A percentile compares a stretch with the other conserved stretches of the same genome.
Evolutionary conservation across 2,797 vertebrate genomes (phyloP).

Genomic region (Pseudomugil tenellus): DNA sequence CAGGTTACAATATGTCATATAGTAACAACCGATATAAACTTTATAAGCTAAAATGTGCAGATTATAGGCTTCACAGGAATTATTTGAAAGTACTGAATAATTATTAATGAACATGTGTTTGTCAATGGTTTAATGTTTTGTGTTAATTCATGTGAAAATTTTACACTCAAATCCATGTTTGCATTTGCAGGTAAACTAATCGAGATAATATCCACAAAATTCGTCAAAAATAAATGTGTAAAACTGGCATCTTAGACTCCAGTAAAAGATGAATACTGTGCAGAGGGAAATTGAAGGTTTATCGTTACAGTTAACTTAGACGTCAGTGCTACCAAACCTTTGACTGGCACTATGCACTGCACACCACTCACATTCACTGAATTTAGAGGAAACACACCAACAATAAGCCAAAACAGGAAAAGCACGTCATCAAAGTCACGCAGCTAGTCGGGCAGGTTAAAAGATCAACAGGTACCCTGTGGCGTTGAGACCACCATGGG

Average conservation of each 20-base stretch:
- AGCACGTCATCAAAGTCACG: conserved; percentile 4
- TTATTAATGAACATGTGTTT: not conserved
- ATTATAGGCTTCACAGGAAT: too few species aligned
- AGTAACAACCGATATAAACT: not conserved
- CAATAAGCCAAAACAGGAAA: not conserved
- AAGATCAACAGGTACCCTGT: conserved; percentile 6
- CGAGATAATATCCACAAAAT: not conserved
- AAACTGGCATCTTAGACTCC: not conserved
- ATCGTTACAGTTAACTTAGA: conserved; percentile 2
- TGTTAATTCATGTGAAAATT: not conserved
- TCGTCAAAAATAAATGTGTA: not conserved
- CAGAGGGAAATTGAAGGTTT: not conserved
- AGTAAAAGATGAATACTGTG: not conserved
- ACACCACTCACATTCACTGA: conserved; percentile 2
- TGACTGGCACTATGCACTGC: conserved; percentile 3
- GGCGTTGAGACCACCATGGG: not conserved
- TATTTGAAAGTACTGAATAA: not conserved
- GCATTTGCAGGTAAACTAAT: not conserved
- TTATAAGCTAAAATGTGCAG: not conserved
- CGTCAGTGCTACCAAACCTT: not conserved
- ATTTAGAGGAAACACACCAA: conserved; percentile 10
- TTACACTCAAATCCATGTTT: not conserved
- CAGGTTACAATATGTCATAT: not conserved
- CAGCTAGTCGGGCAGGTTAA: conserved; percentile 35
- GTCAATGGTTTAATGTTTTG: not conserved